phyloP scores from a whole-genome alignment of 2,797 vertebrate species.

The Cyprinella venusta region DNA sequence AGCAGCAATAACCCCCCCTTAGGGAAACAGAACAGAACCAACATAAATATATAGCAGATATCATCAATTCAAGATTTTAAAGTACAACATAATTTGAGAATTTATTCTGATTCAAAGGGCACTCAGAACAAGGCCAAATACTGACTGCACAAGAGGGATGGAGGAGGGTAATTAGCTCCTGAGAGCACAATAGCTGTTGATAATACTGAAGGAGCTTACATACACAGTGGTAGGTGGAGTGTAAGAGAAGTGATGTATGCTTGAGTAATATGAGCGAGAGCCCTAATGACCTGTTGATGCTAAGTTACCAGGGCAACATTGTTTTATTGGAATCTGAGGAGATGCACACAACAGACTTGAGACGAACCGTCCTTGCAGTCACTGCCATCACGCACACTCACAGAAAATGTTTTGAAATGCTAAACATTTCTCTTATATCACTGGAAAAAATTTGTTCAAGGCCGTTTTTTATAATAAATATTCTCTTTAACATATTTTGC shows the following conservation, averaged over 20 bases:
- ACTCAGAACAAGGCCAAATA: too few species aligned
- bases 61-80: too few species aligned
- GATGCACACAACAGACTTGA: conserved; percentile 46
- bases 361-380: conserved; percentile 5
- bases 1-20: too few species aligned
- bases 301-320: conserved; percentile 59
- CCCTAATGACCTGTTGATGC: conserved; percentile 60
- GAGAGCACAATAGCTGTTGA: too few species aligned
- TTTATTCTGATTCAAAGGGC: too few species aligned
- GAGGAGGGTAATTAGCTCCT: too few species aligned
- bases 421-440: not conserved
- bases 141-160: too few species aligned
- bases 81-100: too few species aligned
- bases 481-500: not conserved
- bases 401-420: not conserved
- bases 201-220: too few species aligned
- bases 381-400: not conserved
- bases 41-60: too few species aligned
- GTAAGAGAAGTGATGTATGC: conserved; percentile 52
- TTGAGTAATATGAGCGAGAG: conserved; percentile 15
- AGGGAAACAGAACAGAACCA: too few species aligned
- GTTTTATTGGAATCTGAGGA: conserved; percentile 54
- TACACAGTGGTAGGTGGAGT: not conserved
- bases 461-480: not conserved
- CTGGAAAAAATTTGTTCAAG: not conserved